Percentiles rank a stretch among this genome's conserved stretches.
phyloP scores from a whole-genome alignment of 1,140 invertebrate genomes.

The Coptotermes formosanus region DNA sequence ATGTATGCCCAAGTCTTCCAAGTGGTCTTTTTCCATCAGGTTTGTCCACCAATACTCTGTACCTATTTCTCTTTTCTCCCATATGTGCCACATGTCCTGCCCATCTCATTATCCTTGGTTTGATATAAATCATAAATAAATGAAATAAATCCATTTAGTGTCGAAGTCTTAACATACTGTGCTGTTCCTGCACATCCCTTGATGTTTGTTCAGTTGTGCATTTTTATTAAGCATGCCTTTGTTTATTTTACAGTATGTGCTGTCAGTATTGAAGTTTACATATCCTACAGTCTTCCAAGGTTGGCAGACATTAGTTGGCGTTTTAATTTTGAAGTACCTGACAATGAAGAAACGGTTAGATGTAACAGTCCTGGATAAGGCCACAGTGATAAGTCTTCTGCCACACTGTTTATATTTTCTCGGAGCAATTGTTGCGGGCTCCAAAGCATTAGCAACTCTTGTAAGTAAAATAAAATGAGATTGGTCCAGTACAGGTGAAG shows the following conservation, averaged over 20 bases:
- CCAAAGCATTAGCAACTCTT: conserved; percentile 45
- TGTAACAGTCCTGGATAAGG: conserved; percentile 41
- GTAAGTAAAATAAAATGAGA: conserved; percentile 39
- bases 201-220: no score
- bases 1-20: no score
- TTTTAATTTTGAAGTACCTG: conserved; percentile 43
- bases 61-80: no score
- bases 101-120: no score
- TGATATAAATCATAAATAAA: no score
- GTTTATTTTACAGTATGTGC: conserved; percentile 46
- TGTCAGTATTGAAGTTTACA: conserved; percentile 48
- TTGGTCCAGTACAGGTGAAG: neutral
- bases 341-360: conserved; percentile 40
- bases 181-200: no score
- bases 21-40: no score
- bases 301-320: conserved; percentile 51
- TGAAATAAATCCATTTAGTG: no score
- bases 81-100: no score
- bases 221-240: neutral
- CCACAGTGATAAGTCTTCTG: conserved; percentile 43
- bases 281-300: conserved; percentile 52
- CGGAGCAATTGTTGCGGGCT: conserved; percentile 46
- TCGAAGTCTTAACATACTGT: no score
- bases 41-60: no score
- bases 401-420: conserved; percentile 46